These are phyloP conservation scores for Numenius arquata DNA, from an alignment of 2,113 vertebrate genomes.

Conservation along the genomic window DNA sequence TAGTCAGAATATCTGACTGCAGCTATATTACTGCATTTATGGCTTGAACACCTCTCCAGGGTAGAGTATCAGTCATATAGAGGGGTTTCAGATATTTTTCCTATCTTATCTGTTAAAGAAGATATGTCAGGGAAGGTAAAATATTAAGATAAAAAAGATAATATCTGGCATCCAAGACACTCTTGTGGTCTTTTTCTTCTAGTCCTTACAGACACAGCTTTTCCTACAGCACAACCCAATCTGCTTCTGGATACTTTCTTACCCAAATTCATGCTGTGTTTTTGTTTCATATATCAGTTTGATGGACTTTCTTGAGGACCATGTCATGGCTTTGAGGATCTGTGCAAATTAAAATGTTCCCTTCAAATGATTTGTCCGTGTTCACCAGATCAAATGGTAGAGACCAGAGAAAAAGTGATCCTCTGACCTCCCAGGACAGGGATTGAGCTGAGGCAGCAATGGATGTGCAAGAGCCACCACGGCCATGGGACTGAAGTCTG, in stretches of 20 bases:
- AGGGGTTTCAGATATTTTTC: background rate
- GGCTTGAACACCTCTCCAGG: background rate
- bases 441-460: background rate
- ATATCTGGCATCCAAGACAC: background rate
- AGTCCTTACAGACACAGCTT: background rate
- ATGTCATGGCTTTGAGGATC: background rate
- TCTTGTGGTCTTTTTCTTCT: background rate
- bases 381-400: background rate
- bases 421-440: background rate
- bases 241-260: background rate
- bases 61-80: background rate
- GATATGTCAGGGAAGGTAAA: background rate
- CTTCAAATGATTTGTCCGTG: background rate
- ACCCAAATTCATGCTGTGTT: background rate
- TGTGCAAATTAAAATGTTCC: background rate
- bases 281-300: background rate
- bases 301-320: background rate
- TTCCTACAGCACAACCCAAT: background rate
- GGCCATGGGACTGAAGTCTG: background rate
- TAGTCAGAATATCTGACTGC: background rate
- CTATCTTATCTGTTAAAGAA: background rate
- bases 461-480: rapidly evolving
- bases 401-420: background rate
- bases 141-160: background rate
- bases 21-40: background rate